Evolutionary conservation across 2,113 vertebrate genomes (phyloP).

Genomic region (Micronisus gabar): DNA sequence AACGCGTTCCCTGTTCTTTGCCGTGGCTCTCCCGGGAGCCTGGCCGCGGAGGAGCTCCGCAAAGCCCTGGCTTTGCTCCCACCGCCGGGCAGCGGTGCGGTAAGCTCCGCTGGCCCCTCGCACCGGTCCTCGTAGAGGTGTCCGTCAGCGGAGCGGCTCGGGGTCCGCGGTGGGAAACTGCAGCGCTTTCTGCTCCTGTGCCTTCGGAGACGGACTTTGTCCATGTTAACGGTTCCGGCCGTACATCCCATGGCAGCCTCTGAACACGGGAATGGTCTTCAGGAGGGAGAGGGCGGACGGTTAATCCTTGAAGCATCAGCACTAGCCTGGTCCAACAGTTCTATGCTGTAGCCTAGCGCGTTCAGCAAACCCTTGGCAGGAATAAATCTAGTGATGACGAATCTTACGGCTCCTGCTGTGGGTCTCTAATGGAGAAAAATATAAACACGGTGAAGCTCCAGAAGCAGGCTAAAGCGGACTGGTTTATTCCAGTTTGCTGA

Average conservation of each 20-base stretch:
- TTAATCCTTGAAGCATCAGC: neutral
- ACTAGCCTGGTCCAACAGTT: neutral
- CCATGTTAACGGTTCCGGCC: neutral
- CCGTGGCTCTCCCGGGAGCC: neutral
- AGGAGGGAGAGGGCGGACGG: neutral
- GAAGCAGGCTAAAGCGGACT: neutral
- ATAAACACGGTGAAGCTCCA: constrained; percentile 6
- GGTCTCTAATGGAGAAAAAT: constrained; percentile 9
- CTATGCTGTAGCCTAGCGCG: neutral
- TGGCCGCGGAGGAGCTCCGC: neutral
- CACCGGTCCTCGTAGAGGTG: neutral
- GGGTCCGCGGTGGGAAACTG: neutral
- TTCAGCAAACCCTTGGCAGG: neutral
- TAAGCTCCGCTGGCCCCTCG: neutral
- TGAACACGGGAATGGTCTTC: neutral
- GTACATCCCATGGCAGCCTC: neutral
- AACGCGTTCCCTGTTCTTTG: neutral
- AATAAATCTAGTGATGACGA: neutral
- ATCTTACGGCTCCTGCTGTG: neutral
- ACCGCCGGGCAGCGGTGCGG: rapidly evolving
- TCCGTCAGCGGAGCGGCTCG: neutral
- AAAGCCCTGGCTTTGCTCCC: neutral
- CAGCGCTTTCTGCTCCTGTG: neutral
- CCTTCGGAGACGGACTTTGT: neutral
- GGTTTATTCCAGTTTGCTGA: constrained; percentile 3